These are phyloP conservation scores for Xestobium rufovillosum DNA, from an alignment of 2,888 invertebrate species.

Conservation along the genomic window DNA sequence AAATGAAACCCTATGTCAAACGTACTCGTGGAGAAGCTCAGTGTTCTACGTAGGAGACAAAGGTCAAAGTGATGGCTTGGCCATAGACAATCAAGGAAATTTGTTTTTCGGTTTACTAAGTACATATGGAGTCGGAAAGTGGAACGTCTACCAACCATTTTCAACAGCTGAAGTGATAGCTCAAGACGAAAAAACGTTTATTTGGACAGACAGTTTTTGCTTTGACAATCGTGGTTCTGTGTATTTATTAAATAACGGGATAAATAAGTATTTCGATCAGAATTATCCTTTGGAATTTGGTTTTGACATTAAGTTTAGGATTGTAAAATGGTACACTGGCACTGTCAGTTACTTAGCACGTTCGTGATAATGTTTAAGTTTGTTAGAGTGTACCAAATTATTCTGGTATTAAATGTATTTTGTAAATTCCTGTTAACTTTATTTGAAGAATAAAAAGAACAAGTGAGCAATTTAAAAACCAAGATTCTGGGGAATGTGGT, in stretches of 20 bases:
- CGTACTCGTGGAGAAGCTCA: slow-evolving; percentile 29
- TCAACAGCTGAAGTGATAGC: slow-evolving; percentile 43
- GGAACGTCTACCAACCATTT: slow-evolving; percentile 55
- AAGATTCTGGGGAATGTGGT: no score
- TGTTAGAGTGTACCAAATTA: no score
- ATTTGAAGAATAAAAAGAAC: no score
- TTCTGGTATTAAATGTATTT: no score
- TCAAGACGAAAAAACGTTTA: slow-evolving; percentile 54
- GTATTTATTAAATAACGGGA: slow-evolving; percentile 54
- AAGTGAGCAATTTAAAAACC: no score
- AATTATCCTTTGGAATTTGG: slow-evolving; percentile 14
- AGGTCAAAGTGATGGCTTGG: slow-evolving; percentile 63
- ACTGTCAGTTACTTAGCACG: slow-evolving; percentile 30
- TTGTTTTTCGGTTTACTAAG: slow-evolving; percentile 61
- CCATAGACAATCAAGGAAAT: slow-evolving; percentile 58
- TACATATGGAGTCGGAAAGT: slow-evolving; percentile 60
- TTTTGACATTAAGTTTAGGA: slow-evolving; percentile 25
- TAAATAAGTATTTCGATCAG: slow-evolving; percentile 23
- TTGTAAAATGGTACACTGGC: slow-evolving; percentile 25
- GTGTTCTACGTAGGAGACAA: slow-evolving; percentile 41
- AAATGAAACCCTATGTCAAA: slow-evolving; percentile 44
- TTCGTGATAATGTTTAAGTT: no score
- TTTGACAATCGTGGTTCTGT: slow-evolving; percentile 58
- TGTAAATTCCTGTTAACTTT: no score
- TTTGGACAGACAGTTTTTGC: slow-evolving; percentile 64